Conservation (phyloP, 2,797 vertebrate species). For the Argya squamiceps region DNA sequence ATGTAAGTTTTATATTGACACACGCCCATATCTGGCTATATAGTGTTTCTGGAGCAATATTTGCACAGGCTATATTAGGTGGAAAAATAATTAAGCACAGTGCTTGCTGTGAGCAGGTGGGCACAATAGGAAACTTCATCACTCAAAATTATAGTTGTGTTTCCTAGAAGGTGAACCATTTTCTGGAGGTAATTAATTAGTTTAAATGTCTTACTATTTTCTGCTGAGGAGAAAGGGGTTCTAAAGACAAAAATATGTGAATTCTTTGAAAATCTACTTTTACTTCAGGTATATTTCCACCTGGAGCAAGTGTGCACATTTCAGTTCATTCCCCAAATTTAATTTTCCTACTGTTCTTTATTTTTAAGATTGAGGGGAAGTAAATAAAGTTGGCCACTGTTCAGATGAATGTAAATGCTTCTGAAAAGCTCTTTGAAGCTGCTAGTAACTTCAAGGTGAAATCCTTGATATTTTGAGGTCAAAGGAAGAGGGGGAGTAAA, state of each 20-base stretch:
- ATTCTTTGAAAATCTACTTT: not conserved
- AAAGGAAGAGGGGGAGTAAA: not conserved
- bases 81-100: not conserved
- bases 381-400: not conserved
- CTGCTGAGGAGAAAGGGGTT: not conserved
- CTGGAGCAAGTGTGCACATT: fast-evolving
- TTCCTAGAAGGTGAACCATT: not conserved
- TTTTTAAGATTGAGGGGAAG: not conserved
- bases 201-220: not conserved
- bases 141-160: not conserved
- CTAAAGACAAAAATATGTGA: not conserved
- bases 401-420: not conserved
- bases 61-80: not conserved
- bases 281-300: not conserved
- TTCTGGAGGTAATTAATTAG: not conserved
- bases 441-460: not conserved
- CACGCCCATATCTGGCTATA: fast-evolving
- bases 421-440: not conserved
- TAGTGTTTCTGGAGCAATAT: not conserved
- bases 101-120: not conserved
- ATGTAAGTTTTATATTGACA: not conserved
- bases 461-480: not conserved
- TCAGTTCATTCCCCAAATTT: not conserved
- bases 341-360: not conserved
- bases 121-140: not conserved